Evolutionary conservation across 30 jellyfish, hydroid and myxozoan species (phyloP), one percentile per base, ranked within the genome.

Genomic region (Nemopilema nomurai): DNA sequence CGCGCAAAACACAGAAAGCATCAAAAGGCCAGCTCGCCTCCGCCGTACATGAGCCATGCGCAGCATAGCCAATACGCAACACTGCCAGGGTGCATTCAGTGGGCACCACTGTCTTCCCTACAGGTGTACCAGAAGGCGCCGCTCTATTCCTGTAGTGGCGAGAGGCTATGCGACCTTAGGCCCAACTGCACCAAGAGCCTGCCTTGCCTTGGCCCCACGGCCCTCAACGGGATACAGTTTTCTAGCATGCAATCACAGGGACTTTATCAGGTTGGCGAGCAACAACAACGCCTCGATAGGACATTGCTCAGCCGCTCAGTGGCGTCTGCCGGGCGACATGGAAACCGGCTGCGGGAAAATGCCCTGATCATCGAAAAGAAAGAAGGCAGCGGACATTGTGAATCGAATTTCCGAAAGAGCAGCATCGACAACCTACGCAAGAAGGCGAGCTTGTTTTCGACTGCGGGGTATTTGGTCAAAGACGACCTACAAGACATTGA

Each of bases 1-100:
- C 91, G 98, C 27, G 98, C 98, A 20, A 93, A 93, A 79, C 93
- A 83, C 62, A 93, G 98, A 26, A 93, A 93, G 65, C 90, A 84
- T 51, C 97, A 93, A 83, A 91, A 81, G 62, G 74, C 80, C 51
- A 64, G 41, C 30, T 4, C 90, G 1, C 74, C 83, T 52, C 4
- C 74, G 22, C 91, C 65, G 0, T 84, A 81, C 77, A 31, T 71
- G 33, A 69, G 76, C 20, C 83, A 74, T 31, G 72, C 53, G 8
- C 84, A 69, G 30, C 66, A 75, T 87, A 49, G 79, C 30, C 57
- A 41, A 3, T 13, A 41, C 13, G 57, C 57, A 41, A 49, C 28
- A 21, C 27, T 83, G 28, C 4, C 77, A 4, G 78, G 78, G 30
- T 49, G 78, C 71, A 49, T 71, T 28, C 87, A 78, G 28, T 26